These are phyloP conservation scores for Boleophthalmus pectinirostris DNA, from an alignment of 2,113 vertebrate species.

Conservation along the genomic window DNA sequence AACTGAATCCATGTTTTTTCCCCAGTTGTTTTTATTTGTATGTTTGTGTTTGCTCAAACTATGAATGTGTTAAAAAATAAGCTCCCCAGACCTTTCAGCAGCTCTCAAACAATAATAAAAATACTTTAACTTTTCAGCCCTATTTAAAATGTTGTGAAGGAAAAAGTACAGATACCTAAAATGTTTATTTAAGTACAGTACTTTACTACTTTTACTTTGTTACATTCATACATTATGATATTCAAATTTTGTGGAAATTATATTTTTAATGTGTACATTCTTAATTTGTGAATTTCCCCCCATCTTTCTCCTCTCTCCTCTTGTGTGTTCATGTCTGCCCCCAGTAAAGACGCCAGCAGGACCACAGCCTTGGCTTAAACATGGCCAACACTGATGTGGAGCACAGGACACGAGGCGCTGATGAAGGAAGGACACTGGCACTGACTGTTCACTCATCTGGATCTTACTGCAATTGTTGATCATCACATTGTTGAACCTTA, in stretches of 20 bases:
- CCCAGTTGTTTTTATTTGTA: too few species aligned
- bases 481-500: conserved; percentile 16
- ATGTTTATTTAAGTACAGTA: too few species aligned
- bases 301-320: not conserved
- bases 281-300: conserved; percentile 13
- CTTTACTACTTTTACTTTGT: too few species aligned
- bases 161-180: too few species aligned
- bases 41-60: too few species aligned
- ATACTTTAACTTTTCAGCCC: too few species aligned
- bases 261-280: conserved; percentile 42
- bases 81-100: too few species aligned
- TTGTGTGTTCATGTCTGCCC: conserved; percentile 42
- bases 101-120: too few species aligned
- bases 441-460: conserved; percentile 38
- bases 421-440: conserved; percentile 50
- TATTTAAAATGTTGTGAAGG: too few species aligned
- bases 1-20: too few species aligned
- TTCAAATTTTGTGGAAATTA: not conserved
- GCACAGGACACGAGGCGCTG: conserved; percentile 89
- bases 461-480: conserved; percentile 18
- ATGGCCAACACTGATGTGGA: conserved; percentile 89
- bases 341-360: conserved; percentile 97
- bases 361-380: conserved; percentile 94
- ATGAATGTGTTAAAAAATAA: too few species aligned
- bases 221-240: not conserved